Evolutionary conservation across 2,797 vertebrate species (phyloP).

Genomic region (Rhyacichthys aspro): DNA sequence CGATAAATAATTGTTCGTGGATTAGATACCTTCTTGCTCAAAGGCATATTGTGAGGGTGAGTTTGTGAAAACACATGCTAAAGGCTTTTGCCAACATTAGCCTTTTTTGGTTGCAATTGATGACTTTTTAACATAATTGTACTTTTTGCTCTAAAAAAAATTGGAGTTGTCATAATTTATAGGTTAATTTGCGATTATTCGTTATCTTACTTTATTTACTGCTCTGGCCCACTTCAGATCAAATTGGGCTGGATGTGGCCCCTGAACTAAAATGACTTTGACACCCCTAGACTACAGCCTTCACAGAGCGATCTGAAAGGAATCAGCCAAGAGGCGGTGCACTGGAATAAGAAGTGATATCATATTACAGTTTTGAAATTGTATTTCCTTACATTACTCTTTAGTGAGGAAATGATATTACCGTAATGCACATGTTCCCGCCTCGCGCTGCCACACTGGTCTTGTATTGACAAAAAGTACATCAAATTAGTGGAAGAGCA

Average conservation of each 20-base stretch:
- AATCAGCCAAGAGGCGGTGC: background rate
- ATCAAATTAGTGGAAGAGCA: background rate
- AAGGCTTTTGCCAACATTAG: too few species aligned
- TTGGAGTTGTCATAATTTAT: too few species aligned
- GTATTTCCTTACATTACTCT: constrained; percentile 11
- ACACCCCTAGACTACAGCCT: background rate
- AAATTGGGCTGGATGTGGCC: background rate
- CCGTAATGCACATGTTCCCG: constrained; percentile 12
- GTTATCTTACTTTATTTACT: too few species aligned
- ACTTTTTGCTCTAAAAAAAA: too few species aligned
- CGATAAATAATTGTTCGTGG: too few species aligned
- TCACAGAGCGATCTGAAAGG: background rate
- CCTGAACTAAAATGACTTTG: background rate
- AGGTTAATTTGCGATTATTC: too few species aligned
- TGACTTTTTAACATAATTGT: too few species aligned
- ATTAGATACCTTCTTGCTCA: too few species aligned
- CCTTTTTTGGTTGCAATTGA: too few species aligned
- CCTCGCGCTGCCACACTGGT: constrained; percentile 2
- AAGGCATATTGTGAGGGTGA: too few species aligned
- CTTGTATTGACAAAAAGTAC: constrained; percentile 10
- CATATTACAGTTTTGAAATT: constrained; percentile 12
- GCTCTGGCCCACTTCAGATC: too few species aligned
- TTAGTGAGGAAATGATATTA: constrained; percentile 13
- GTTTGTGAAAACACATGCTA: too few species aligned
- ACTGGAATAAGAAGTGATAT: background rate